Conservation (phyloP, 2,888 invertebrate genomes). For the Falcaria lacertinaria region DNA sequence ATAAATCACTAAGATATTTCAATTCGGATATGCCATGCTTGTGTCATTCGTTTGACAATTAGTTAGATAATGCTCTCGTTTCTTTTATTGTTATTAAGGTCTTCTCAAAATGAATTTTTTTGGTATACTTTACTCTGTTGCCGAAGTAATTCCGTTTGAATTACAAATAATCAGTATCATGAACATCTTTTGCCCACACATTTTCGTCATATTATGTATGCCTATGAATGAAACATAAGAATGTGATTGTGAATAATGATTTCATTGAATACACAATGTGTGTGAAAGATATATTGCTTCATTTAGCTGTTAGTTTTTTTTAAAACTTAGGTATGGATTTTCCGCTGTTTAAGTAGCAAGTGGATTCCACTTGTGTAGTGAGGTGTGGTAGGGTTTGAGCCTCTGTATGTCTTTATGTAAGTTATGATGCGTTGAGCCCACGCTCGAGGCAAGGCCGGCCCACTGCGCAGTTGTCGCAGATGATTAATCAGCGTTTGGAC, state of each 20-base stretch:
- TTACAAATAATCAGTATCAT: too few species aligned
- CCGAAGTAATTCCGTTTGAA: too few species aligned
- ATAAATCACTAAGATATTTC: too few species aligned
- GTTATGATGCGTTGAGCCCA: slow-evolving; percentile 65
- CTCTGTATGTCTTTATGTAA: slow-evolving; percentile 39
- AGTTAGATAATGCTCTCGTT: too few species aligned
- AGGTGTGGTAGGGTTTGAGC: slow-evolving; percentile 40
- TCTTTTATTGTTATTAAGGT: too few species aligned
- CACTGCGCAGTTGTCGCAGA: slow-evolving; percentile 71
- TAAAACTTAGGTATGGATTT: background rate
- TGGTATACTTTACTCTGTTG: too few species aligned
- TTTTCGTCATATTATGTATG: background rate
- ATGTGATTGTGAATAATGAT: too few species aligned
- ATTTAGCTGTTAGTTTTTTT: background rate
- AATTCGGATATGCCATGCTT: too few species aligned
- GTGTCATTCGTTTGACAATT: slow-evolving; percentile 19
- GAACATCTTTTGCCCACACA: background rate
- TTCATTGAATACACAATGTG: background rate
- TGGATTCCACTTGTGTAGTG: slow-evolving; percentile 12
- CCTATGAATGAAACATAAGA: too few species aligned
- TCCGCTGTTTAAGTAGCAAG: slow-evolving; percentile 7
- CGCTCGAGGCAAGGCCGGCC: slow-evolving; percentile 63
- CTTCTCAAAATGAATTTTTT: too few species aligned
- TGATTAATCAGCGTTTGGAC: slow-evolving; percentile 67
- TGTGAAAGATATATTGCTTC: background rate